A percentile compares a stretch with the other conserved stretches of the same genome.
Evolutionary conservation across 2,797 vertebrate species (phyloP).

Genomic region (Microcaecilia unicolor): DNA sequence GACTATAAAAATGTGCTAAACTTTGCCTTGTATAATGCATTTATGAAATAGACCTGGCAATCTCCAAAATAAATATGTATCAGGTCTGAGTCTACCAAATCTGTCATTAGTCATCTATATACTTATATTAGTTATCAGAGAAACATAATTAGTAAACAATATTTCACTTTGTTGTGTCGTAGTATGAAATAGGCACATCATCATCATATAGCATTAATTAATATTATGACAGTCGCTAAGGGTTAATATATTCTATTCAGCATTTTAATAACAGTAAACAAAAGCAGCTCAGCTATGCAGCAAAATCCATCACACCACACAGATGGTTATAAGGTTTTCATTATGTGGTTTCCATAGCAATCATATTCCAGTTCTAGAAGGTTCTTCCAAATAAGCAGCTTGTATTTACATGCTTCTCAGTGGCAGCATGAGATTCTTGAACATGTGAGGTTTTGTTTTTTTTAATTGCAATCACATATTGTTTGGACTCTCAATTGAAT

Average conservation of each 20-base stretch:
- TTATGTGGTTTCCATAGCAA: slow-evolving; percentile 73
- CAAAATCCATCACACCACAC: slow-evolving; percentile 56
- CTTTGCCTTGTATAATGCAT: slow-evolving; percentile 7
- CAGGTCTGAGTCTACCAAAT: slow-evolving; percentile 13
- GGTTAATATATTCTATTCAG: slow-evolving; percentile 47
- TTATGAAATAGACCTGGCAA: slow-evolving; percentile 23
- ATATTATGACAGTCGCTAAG: slow-evolving; percentile 48
- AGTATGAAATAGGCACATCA: slow-evolving; percentile 48
- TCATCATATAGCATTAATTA: slow-evolving; percentile 69
- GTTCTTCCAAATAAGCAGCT: slow-evolving; percentile 68
- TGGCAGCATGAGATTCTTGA: slow-evolving; percentile 46
- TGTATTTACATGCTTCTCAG: slow-evolving; percentile 66
- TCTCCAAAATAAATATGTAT: slow-evolving; percentile 17
- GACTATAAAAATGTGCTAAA: slow-evolving; percentile 3
- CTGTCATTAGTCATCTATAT: slow-evolving; percentile 9
- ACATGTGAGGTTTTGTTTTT: slow-evolving; percentile 41
- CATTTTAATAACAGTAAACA: slow-evolving; percentile 62
- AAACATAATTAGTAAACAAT: slow-evolving; percentile 58
- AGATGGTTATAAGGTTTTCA: slow-evolving; percentile 67
- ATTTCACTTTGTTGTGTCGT: slow-evolving; percentile 57
- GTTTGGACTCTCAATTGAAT: slow-evolving; percentile 36
- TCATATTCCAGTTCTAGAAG: slow-evolving; percentile 67
- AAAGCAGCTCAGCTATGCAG: slow-evolving; percentile 58
- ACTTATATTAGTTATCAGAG: slow-evolving; percentile 23
- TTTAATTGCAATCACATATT: slow-evolving; percentile 54